A percentile compares a stretch with the other conserved stretches of the same genome.
Evolutionary conservation across 2,888 invertebrate species (phyloP).

Genomic region (Acronicta aceris): DNA sequence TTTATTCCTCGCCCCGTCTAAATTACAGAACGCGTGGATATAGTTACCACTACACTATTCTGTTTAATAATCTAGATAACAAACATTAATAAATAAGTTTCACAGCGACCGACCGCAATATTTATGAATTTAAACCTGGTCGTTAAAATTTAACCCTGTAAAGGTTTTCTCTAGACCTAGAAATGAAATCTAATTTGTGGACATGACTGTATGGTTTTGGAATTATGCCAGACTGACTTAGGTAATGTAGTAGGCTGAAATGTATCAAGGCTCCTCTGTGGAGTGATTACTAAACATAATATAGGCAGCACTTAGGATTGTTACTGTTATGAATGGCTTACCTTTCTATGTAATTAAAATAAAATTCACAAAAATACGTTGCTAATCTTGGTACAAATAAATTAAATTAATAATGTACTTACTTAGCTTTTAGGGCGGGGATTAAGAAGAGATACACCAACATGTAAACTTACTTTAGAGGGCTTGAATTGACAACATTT

Average conservation of each 20-base stretch:
- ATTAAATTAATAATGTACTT: slow-evolving; percentile 29
- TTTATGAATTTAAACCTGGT: too few relatives aligned
- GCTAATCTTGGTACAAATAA: slow-evolving; percentile 22
- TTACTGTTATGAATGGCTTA: slow-evolving; percentile 32
- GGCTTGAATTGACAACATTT: too few relatives aligned
- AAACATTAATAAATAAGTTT: too few relatives aligned
- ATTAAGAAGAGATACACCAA: slow-evolving; percentile 16
- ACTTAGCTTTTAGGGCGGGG: slow-evolving; percentile 26
- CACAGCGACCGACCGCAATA: too few relatives aligned
- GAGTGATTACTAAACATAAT: slow-evolving; percentile 33
- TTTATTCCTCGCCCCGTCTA: too few relatives aligned
- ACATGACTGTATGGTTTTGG: not conserved
- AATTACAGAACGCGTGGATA: too few relatives aligned
- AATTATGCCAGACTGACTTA: not conserved
- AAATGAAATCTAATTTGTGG: slow-evolving; percentile 9
- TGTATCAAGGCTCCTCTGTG: slow-evolving; percentile 39
- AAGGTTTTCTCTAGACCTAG: slow-evolving; percentile 9
- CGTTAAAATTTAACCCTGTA: too few relatives aligned
- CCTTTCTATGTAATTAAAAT: slow-evolving; percentile 12
- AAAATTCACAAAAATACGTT: slow-evolving; percentile 13
- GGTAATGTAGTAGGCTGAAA: too few relatives aligned
- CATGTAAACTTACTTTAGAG: slow-evolving; percentile 15
- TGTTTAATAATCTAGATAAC: too few relatives aligned
- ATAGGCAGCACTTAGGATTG: slow-evolving; percentile 22
- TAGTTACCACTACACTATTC: too few relatives aligned